A percentile compares a stretch with the other conserved stretches of the same genome.
phyloP scores from a whole-genome alignment of 1,140 invertebrate genomes.

The Bombus fervidus region DNA sequence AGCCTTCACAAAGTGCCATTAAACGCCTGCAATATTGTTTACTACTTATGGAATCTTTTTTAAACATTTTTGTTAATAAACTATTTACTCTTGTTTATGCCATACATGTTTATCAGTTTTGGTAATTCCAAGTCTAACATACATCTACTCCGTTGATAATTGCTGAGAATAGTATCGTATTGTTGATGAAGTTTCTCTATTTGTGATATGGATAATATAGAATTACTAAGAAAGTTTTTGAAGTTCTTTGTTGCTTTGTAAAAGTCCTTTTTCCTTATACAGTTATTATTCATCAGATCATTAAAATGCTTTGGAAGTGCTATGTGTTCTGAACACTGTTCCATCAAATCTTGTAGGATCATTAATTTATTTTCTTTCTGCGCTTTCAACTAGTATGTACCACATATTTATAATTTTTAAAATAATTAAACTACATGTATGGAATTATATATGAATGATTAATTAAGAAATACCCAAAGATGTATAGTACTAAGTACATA shows the following conservation, averaged over 20 bases:
- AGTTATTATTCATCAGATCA: conserved; percentile 51
- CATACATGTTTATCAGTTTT: conserved; percentile 64
- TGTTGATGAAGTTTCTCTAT: conserved; percentile 65
- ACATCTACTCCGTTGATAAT: conserved; percentile 58
- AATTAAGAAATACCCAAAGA: background rate
- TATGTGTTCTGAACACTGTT: conserved; percentile 56
- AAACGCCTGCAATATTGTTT: conserved; percentile 36
- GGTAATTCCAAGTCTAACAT: conserved; percentile 57
- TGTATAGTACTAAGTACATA: background rate
- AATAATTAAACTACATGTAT: background rate
- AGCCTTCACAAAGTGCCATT: conserved; percentile 37
- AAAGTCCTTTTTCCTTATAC: conserved; percentile 59
- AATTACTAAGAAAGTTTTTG: conserved; percentile 57
- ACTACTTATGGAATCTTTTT: background rate
- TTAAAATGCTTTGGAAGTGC: conserved; percentile 43
- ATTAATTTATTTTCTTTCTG: conserved; percentile 43
- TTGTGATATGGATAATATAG: conserved; percentile 55
- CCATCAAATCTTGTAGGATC: conserved; percentile 42
- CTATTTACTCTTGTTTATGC: background rate
- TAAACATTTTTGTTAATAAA: background rate
- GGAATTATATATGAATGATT: background rate
- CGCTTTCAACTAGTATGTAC: conserved; percentile 36
- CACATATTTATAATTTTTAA: background rate
- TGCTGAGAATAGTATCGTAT: conserved; percentile 59
- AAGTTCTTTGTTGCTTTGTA: conserved; percentile 62